phyloP scores from a whole-genome alignment of 2,888 invertebrate genomes.

The Diachrysia chrysitis region DNA sequence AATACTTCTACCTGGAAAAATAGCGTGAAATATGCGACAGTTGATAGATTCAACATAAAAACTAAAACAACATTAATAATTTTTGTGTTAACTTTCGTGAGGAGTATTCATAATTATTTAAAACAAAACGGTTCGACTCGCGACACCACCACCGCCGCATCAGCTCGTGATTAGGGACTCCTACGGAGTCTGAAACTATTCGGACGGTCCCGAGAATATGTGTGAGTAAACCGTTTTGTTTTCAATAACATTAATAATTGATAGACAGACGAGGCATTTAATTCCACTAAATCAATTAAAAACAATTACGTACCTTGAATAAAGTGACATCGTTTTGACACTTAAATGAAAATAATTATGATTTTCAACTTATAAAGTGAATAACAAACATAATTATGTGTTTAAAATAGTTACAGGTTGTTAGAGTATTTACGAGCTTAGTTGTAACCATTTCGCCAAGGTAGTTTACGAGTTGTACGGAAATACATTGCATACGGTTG shows the following conservation, averaged over 20 bases:
- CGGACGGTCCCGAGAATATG: too few species aligned
- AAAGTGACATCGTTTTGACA: not conserved
- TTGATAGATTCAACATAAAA: not conserved
- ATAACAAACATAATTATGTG: constrained; percentile 19
- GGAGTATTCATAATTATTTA: too few species aligned
- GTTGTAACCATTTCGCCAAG: constrained; percentile 28
- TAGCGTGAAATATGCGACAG: too few species aligned
- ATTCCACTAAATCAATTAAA: not conserved
- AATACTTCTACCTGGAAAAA: too few species aligned
- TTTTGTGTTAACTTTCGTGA: too few species aligned
- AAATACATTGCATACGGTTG: constrained; percentile 35
- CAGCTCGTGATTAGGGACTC: too few species aligned
- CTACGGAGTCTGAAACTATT: too few species aligned
- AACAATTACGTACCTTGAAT: not conserved
- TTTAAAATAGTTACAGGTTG: constrained; percentile 16
- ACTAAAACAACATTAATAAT: not conserved
- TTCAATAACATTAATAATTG: not conserved
- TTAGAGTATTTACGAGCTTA: constrained; percentile 20
- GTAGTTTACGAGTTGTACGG: constrained; percentile 35
- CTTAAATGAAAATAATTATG: constrained; percentile 15
- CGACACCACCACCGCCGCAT: too few species aligned
- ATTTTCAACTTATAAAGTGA: constrained; percentile 5
- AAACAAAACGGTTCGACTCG: too few species aligned
- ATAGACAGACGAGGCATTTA: not conserved
- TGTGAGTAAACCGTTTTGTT: too few species aligned